These are phyloP conservation scores for Sitophilus oryzae DNA, from an alignment of 1,140 invertebrate genomes.

Conservation along the genomic window DNA sequence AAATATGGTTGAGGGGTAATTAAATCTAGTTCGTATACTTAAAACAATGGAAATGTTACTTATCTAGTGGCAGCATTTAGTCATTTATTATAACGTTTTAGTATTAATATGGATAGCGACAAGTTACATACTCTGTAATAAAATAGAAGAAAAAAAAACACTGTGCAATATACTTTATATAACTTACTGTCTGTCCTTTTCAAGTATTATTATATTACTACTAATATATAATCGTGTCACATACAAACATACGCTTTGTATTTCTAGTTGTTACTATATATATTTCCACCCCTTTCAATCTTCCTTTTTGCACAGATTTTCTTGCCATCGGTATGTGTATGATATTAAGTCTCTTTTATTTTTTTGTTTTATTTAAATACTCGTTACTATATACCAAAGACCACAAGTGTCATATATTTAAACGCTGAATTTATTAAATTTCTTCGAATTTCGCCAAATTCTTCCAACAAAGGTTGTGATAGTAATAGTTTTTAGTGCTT, in stretches of 20 bases:
- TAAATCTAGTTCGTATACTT: constrained; percentile 28
- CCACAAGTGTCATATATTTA: constrained; percentile 37
- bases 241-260: constrained; percentile 31
- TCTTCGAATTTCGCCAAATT: constrained; percentile 40
- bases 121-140: constrained; percentile 34
- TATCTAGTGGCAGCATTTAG: constrained; percentile 39
- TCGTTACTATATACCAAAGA: constrained; percentile 41
- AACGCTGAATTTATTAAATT: constrained; percentile 24
- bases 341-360: not conserved
- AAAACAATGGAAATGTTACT: constrained; percentile 31
- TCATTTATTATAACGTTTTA: constrained; percentile 31
- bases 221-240: not conserved
- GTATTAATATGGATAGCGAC: constrained; percentile 32
- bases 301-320: constrained; percentile 24
- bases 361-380: constrained; percentile 30
- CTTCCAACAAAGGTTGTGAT: constrained; percentile 44
- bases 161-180: constrained; percentile 34
- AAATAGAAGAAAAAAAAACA: constrained; percentile 19
- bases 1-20: constrained; percentile 37
- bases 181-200: constrained; percentile 28
- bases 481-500: constrained; percentile 31
- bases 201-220: constrained; percentile 41
- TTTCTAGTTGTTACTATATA: constrained; percentile 19
- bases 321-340: constrained; percentile 28
- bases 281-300: not conserved